Evolutionary conservation across 2,113 vertebrate genomes (phyloP).

Genomic region (Synchiropus splendidus): DNA sequence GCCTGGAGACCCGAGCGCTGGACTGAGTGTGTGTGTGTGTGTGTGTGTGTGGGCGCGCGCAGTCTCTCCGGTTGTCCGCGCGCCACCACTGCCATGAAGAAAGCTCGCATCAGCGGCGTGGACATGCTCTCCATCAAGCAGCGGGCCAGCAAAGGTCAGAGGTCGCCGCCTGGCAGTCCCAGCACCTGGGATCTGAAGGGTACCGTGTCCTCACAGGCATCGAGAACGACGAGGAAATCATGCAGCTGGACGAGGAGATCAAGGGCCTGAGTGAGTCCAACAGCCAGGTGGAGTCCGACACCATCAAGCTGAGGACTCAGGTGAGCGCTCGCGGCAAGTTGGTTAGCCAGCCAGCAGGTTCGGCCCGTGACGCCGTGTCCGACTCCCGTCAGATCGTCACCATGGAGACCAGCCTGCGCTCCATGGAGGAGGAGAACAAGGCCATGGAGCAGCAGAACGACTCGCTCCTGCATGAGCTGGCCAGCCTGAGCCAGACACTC

Average conservation of each 20-base stretch:
- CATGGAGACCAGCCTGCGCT: conserved; percentile 97
- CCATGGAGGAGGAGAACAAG: conserved; percentile 97
- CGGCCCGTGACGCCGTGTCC: too few relatives aligned
- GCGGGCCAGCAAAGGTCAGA: conserved; percentile 85
- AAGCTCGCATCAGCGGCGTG: conserved; percentile 86
- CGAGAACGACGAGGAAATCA: conserved; percentile 97
- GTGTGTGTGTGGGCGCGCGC: conserved; percentile 25
- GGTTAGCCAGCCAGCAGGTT: too few relatives aligned
- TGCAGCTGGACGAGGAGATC: conserved; percentile 97
- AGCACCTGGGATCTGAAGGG: too few relatives aligned
- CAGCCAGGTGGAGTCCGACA: conserved; percentile 94
- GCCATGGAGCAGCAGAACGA: conserved; percentile 97
- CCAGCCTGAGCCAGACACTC: conserved; percentile 94
- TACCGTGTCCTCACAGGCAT: conserved; percentile 93
- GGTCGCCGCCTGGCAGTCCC: too few relatives aligned
- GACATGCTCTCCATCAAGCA: conserved; percentile 98
- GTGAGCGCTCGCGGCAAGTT: conserved; percentile 66
- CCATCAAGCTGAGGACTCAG: conserved; percentile 97
- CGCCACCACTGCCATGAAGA: conserved; percentile 95
- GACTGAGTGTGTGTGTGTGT: too few relatives aligned
- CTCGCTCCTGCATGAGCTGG: conserved; percentile 92
- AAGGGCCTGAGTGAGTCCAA: conserved; percentile 96
- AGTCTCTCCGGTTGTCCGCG: conserved; percentile 95
- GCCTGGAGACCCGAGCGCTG: too few relatives aligned
- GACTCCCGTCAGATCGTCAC: conserved; percentile 78